Evolutionary conservation across 2,797 vertebrate genomes (phyloP), one percentile per base, ranked within the genome.

Genomic region (Sorex maritimensis): DNA sequence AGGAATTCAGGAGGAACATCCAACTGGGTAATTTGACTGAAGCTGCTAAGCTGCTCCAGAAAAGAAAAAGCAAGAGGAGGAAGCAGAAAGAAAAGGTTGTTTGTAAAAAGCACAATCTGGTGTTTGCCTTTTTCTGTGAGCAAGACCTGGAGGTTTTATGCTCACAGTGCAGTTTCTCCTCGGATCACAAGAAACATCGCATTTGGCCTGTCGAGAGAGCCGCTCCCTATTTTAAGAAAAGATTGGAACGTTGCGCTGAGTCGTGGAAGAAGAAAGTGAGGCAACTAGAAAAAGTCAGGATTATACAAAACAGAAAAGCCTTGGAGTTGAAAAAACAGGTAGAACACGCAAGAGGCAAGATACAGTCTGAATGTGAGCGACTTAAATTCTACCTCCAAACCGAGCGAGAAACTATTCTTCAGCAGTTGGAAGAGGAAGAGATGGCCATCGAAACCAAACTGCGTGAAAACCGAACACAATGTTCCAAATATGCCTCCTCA

Each of bases 51-150:
- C 28, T 72, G 11, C 72, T 94, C 49, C 78, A 55, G 3, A 3
- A 92, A 61, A 90, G 84, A 92, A 91, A 58, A 46, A 86, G 85
- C 81, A 86, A 92, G 49, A 86, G 91, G 26, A 81, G 83, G 55
- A 77, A 21, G 30, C 49, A 46, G 9, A 88, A 89, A 38, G 81
- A 26, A 17, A 73, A 34, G 15, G 2, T 17, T 65, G 10, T 85
- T 1, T 98, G 98, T 96, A 91, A 96, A 0, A 93, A 67, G 1
- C 98, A 98, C 91, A 98, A 98, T 91, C 98, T 98, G 93, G 97
- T 98, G 0, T 97, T 99, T 81, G 98, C 98, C 89, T 97, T 98
- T 84, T 99, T 98, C 97, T 99, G 98, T 0, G 98, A 98, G 95
- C 98, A 98, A 0, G 98, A 99, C 86, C 98, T 87, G 13, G 96